These are phyloP conservation scores for Drosophila acutilabella DNA, from an alignment of 2,888 invertebrate genomes.

Conservation along the genomic window DNA sequence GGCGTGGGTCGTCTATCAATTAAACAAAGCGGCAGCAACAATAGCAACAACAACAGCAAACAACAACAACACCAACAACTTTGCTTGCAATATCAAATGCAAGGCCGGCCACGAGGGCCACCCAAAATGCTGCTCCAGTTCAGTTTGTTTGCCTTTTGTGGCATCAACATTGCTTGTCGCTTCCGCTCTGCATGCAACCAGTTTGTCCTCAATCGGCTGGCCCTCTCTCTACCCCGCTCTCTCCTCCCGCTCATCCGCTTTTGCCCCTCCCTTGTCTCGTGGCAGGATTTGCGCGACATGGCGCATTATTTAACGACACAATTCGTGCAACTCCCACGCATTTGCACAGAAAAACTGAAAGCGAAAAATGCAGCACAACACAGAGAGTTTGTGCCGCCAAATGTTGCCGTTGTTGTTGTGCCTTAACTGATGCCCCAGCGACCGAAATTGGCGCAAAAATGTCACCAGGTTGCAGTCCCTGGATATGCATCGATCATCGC, in stretches of 20 bases:
- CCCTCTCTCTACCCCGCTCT: background rate
- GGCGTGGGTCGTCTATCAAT: constrained; percentile 78
- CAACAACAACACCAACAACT: background rate
- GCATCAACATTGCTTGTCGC: constrained; percentile 53
- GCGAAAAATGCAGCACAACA: constrained; percentile 70
- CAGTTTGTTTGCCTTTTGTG: constrained; percentile 60
- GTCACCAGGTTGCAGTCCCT: constrained; percentile 69
- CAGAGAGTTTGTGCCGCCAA: constrained; percentile 49
- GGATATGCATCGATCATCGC: constrained; percentile 74
- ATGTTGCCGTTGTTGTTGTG: constrained; percentile 39
- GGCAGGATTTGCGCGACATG: constrained; percentile 70
- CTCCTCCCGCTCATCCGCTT: constrained; percentile 27
- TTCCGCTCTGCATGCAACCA: constrained; percentile 56
- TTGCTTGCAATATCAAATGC: constrained; percentile 72
- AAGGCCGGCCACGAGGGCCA: constrained; percentile 74
- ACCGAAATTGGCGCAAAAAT: constrained; percentile 79
- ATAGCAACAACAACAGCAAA: background rate
- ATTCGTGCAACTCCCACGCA: constrained; percentile 82
- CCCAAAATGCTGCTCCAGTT: constrained; percentile 77
- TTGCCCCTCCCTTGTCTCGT: constrained; percentile 47
- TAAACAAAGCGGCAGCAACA: constrained; percentile 71
- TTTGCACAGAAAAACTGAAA: constrained; percentile 72
- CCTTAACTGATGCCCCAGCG: constrained; percentile 80
- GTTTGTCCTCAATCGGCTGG: constrained; percentile 26
- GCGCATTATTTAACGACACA: constrained; percentile 79